Evolutionary conservation across 1,140 invertebrate species (phyloP), one percentile per base, ranked within the genome.

Genomic region (Cherax quadricarinatus): DNA sequence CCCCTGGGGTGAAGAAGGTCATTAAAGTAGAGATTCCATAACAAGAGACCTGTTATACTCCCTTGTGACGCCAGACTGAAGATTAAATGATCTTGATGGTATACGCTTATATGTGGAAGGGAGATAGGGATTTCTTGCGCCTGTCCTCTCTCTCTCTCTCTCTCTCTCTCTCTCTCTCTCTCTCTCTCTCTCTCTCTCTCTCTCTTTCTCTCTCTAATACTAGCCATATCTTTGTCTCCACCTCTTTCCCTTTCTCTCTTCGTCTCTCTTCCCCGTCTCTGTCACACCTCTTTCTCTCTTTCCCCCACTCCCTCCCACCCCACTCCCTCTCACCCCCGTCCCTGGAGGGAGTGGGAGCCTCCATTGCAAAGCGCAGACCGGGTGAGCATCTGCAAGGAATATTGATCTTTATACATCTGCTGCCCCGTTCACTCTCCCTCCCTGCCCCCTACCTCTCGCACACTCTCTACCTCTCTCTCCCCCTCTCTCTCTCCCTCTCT

Each of bases 361-460:
- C 70, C 85, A 87, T 87, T 87, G 85, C 85, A 87, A 78, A 87
- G 85, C 85, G 85, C 85, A 87, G 85, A 87, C 85, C 48, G 70
- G 49, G 66, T 57, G 85, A 78, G 85, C 85, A 87, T 87, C 85
- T 87, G 85, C 85, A 87, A 87, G 85, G 85, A 78, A 87, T 87
- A 87, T 87, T 87, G 85, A 87, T 87, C 85, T 79, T 51, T 87
- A 53, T 87, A 79, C 85, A 78, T 87, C 85, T 87, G 85, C 66
- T 87, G 73, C 70, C 85, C 73, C 12, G 16, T 57, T 57, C 53
- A 4, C 70, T 87, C 70, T 87, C 85, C 73, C 85, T 87, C 85
- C 73, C 85, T 87, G 70, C 30, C 79, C 51, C 79, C 79, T 81
- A 41, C 30, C 41, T 81, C 79, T 12, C 48, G 6, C 48, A 51